Conservation (phyloP, 2,113 vertebrate genomes). For the Pollimyrus isidori region DNA sequence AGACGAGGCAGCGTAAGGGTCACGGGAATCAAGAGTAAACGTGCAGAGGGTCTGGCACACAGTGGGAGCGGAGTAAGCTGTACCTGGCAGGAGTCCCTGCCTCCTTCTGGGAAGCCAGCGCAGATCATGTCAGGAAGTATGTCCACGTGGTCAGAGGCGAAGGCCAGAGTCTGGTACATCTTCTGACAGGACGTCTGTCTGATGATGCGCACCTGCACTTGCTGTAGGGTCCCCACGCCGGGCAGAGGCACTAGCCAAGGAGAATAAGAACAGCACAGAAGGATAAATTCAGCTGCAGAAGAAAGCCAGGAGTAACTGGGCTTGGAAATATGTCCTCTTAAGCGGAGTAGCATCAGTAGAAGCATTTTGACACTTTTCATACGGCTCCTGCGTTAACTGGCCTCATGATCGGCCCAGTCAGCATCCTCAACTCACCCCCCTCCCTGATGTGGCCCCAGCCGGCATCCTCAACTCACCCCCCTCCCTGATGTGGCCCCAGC, state of each 20-base stretch:
- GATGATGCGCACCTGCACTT: constrained; percentile 38
- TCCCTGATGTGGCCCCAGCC: constrained; percentile 54
- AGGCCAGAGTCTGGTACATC: constrained; percentile 30
- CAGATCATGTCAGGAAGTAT: constrained; percentile 44
- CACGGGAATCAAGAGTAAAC: background rate
- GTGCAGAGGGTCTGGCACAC: background rate
- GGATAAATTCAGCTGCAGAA: background rate
- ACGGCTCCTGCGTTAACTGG: background rate
- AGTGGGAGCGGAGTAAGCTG: background rate
- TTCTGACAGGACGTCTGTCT: constrained; percentile 27
- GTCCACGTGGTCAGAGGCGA: background rate
- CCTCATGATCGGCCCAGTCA: background rate
- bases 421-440: constrained; percentile 31
- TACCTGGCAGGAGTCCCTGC: constrained; percentile 46
- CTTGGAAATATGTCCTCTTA: background rate
- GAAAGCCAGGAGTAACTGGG: background rate
- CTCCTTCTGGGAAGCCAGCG: constrained; percentile 37
- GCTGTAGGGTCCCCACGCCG: constrained; percentile 21
- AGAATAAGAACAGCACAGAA: background rate
- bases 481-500: constrained; percentile 54
- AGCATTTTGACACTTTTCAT: background rate
- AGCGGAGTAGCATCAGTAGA: background rate
- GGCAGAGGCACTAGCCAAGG: constrained; percentile 29
- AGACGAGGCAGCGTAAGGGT: background rate
- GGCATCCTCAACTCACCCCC: constrained; percentile 31